phyloP scores from a whole-genome alignment of 1,140 invertebrate species.

The Caerostris extrusa region DNA sequence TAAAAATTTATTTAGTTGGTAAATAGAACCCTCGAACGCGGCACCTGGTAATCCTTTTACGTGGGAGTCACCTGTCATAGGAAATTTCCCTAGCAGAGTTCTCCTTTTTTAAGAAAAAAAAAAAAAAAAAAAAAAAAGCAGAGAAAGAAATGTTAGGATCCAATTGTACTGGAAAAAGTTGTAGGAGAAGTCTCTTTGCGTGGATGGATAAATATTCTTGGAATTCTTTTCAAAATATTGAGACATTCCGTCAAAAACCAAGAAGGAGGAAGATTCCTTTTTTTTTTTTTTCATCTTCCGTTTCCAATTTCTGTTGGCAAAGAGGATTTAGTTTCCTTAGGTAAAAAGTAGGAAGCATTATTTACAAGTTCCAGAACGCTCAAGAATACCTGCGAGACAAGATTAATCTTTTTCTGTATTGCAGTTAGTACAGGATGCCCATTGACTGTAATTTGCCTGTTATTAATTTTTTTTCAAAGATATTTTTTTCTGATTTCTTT shows the following conservation, averaged over 20 bases:
- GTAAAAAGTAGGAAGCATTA: not conserved
- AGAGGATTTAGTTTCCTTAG: not conserved
- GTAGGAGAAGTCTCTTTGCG: not conserved
- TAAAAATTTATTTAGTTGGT: not conserved
- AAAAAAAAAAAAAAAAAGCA: too few species aligned
- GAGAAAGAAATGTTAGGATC: not conserved
- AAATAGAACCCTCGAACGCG: not conserved
- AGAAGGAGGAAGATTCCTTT: not conserved
- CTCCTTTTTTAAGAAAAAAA: not conserved
- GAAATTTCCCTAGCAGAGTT: not conserved
- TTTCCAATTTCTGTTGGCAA: not conserved
- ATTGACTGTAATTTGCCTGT: too few species aligned
- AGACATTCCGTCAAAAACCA: not conserved
- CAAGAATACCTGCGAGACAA: not conserved
- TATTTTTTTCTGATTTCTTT: too few species aligned
- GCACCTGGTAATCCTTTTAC: not conserved
- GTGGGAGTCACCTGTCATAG: not conserved
- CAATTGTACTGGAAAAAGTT: not conserved
- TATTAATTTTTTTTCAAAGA: too few species aligned
- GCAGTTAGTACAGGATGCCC: too few species aligned
- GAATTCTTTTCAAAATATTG: not conserved
- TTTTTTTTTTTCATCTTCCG: not conserved
- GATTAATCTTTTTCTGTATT: too few species aligned
- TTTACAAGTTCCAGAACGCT: not conserved
- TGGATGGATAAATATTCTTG: not conserved